phyloP scores from a whole-genome alignment of 2,888 invertebrate species.

The Brassicogethes aeneus region DNA sequence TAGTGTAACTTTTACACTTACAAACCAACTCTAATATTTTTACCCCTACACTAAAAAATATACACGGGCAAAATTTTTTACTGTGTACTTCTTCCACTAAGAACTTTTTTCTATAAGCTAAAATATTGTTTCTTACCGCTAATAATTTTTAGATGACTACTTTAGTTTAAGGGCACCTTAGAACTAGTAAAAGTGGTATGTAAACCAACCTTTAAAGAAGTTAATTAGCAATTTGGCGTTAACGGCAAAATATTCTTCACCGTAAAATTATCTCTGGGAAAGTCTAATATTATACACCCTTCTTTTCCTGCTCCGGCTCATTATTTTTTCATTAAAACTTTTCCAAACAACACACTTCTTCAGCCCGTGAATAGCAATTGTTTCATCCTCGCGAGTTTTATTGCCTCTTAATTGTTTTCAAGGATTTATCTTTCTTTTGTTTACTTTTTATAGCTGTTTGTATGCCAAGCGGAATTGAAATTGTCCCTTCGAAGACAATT shows the following conservation, averaged over 20 bases:
- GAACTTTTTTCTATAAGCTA: too few relatives aligned
- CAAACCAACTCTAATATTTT: too few relatives aligned
- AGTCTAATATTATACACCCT: background rate
- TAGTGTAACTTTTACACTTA: too few relatives aligned
- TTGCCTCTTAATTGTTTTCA: background rate
- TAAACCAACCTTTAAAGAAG: too few relatives aligned
- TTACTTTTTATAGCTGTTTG: background rate
- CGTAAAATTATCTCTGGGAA: background rate
- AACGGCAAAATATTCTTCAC: background rate
- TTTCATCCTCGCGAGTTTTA: background rate
- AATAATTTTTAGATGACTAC: too few relatives aligned
- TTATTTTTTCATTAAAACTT: constrained; percentile 1
- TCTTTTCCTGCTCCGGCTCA: background rate
- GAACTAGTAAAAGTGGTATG: too few relatives aligned
- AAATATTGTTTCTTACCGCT: too few relatives aligned
- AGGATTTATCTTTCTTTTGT: constrained; percentile 1
- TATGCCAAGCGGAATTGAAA: background rate
- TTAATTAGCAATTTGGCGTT: background rate
- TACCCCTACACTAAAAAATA: too few relatives aligned
- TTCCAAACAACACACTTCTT: background rate
- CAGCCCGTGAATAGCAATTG: constrained; percentile 1
- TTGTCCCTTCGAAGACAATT: background rate
- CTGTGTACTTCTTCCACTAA: too few relatives aligned
- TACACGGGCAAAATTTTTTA: too few relatives aligned
- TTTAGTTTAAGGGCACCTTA: too few relatives aligned